Conservation (phyloP, 2,888 invertebrate species). For the Frankliniella fusca region DNA sequence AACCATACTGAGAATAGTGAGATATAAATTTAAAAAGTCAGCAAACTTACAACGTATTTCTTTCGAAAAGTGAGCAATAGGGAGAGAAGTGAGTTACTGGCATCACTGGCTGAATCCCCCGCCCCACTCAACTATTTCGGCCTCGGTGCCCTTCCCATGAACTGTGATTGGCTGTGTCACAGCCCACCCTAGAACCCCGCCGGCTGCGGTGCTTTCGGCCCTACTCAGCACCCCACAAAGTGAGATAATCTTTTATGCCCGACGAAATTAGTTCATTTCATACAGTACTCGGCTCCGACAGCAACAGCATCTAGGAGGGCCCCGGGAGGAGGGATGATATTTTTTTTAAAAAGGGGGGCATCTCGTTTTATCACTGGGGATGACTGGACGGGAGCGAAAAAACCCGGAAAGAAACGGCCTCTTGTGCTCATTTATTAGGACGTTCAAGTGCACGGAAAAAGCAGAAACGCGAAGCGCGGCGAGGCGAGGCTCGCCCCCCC, state of each 20-base stretch:
- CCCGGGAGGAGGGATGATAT: not conserved
- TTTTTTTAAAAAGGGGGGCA: not conserved
- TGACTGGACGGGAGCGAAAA: not conserved
- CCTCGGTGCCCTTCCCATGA: not conserved
- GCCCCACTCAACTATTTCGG: not conserved
- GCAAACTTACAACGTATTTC: no score
- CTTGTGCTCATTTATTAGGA: not conserved
- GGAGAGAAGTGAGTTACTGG: no score
- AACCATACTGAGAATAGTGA: no score
- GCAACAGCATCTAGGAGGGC: not conserved
- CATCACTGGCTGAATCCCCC: no score
- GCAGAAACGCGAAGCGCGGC: no score
- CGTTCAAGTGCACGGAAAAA: no score
- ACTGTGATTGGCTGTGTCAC: slow-evolving; percentile 15
- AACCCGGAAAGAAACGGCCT: not conserved
- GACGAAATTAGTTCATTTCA: not conserved
- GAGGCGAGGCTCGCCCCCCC: no score
- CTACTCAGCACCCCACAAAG: slow-evolving; percentile 1
- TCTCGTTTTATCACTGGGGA: not conserved
- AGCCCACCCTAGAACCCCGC: not conserved
- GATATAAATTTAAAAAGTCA: no score
- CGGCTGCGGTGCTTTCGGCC: not conserved
- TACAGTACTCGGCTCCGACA: no score
- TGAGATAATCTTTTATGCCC: slow-evolving; percentile 3
- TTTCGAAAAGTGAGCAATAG: no score